These are phyloP conservation scores for Fregata magnificens DNA, from an alignment of 2,113 vertebrate species.

Conservation along the genomic window DNA sequence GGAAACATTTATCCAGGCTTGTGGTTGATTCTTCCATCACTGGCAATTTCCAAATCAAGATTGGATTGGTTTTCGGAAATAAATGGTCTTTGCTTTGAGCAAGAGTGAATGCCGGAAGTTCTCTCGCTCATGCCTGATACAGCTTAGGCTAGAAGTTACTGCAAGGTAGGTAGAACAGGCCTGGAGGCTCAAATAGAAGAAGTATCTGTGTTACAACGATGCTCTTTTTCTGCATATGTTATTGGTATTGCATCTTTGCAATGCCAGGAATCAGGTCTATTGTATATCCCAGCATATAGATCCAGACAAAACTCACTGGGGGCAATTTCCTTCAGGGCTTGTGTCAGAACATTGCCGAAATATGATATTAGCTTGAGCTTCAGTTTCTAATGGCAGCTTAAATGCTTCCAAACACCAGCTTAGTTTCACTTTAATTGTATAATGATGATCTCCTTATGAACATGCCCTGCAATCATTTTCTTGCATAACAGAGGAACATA, in stretches of 20 bases:
- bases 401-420: neutral
- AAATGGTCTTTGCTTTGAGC: neutral
- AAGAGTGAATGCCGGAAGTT: neutral
- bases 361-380: neutral
- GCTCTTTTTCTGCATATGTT: neutral
- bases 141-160: neutral
- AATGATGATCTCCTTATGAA: neutral
- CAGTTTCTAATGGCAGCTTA: slow-evolving; percentile 2
- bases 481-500: neutral
- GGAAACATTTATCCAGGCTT: neutral
- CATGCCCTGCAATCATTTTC: neutral
- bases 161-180: neutral
- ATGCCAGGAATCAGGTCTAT: neutral
- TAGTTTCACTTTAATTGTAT: slow-evolving; percentile 16
- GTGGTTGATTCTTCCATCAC: neutral
- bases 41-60: slow-evolving; percentile 6
- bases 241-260: neutral
- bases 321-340: neutral
- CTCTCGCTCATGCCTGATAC: neutral
- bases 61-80: neutral
- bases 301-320: neutral
- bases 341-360: neutral
- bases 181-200: neutral
- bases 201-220: neutral
- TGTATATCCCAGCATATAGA: neutral